Base-by-base conservation (phyloP, 2,797 vertebrate species). In the Chaetophractus vellerosus region DNA sequence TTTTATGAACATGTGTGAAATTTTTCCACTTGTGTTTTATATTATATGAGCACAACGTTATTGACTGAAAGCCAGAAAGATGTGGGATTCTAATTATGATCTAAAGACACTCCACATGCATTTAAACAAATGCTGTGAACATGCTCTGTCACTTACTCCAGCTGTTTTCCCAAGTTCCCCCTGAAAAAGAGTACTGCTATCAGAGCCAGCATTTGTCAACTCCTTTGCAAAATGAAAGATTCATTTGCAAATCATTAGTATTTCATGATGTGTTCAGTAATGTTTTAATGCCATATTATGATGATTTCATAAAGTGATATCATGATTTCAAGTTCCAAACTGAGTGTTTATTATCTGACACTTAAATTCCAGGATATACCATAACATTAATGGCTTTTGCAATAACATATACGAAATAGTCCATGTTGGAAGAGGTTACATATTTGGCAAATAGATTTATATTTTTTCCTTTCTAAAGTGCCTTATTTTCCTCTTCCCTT, bases 11-110 rank as follows among this genome's bases (percentile, higher is more conserved):
- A 95, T 71, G 48, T 78, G 45, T 90, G 71, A 96, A 85, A 63
- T 89, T 97, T 96, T 98, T 97, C 83, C 95, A 93, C 91, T 97
- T 89, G 57, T 94, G 79, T 79, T 97, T 97, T 97, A 88, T 96
- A 97, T 98, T 97, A 94, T 57, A 89, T 90, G 83, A 97, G 92
- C 91, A 97, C 83, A 97, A 96, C 97, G 57, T 69, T 94, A 61
- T 31, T 96, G 85, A 96, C 64, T 91, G 33, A 66, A 55, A 96
- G 63, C 64, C 94, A 97, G 87, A 93, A 97, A 96, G 68, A 90
- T 93, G 33, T 91, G 74, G 94, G 41, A 81, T 82, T 87, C 36
- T 78, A 69, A 64, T 88, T 80, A 88, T 36, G 38, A 79, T 86
- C 74, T 57, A 64, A 90, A 94, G 88, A 76, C 21, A 85, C 4